Conservation (phyloP, 2,113 vertebrate species). For the Microcebus griseorufus region DNA sequence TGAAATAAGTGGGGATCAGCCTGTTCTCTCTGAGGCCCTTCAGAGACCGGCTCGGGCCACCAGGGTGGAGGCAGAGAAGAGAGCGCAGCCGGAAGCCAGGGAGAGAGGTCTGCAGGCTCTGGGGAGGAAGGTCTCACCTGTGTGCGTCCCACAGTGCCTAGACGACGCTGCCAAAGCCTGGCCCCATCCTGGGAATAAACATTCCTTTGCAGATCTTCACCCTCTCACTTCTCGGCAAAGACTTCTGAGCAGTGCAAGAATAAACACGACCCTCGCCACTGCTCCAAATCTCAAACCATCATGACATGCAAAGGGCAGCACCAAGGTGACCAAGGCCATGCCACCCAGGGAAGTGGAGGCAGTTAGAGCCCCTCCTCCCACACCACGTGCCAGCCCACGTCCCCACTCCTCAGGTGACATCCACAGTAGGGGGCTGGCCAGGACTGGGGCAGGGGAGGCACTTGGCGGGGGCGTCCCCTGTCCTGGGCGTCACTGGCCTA, state of each 20-base stretch:
- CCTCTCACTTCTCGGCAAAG: background rate
- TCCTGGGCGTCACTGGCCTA: background rate
- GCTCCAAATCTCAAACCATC: background rate
- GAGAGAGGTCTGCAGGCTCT: background rate
- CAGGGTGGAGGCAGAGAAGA: background rate
- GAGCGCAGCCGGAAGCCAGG: background rate
- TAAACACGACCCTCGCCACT: background rate
- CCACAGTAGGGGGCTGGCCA: accelerated
- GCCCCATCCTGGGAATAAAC: background rate
- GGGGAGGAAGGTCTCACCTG: accelerated
- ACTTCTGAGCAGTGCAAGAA: background rate
- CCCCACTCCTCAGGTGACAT: background rate
- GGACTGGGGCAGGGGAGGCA: accelerated
- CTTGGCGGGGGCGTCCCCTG: accelerated
- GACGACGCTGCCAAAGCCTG: background rate
- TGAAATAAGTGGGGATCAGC: background rate
- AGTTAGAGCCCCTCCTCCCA: background rate
- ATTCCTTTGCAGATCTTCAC: background rate
- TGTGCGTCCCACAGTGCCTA: accelerated
- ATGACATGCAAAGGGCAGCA: background rate
- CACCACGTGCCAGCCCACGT: accelerated
- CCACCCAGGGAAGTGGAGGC: accelerated
- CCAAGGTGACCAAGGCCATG: background rate
- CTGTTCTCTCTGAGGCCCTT: background rate
- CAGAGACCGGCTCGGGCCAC: background rate